Evolutionary conservation across 64 coral and sea anemone genomes (phyloP), one percentile per base, ranked within the genome.

Genomic region (Porites lutea): DNA sequence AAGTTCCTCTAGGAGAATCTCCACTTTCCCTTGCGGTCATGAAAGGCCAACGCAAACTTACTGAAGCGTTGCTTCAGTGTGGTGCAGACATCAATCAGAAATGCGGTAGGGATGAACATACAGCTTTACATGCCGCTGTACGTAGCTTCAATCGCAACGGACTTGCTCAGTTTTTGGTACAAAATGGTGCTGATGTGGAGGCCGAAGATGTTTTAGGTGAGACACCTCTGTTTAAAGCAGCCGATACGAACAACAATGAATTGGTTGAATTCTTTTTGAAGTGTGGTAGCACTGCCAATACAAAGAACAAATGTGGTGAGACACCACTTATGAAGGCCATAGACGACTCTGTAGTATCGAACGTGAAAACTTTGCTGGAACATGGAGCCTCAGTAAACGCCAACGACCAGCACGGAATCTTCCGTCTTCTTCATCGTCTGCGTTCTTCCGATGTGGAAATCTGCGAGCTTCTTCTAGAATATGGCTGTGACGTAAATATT

Each of bases 361-460:
- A 37, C 13, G 49, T 52, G 19, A 47, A 20, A 77, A 0, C 16
- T 52, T 52, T 77, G 15, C 19, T 48, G 18, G 79, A 83, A 63
- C 79, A 83, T 64, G 79, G 62, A 1, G 45, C 22, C 57, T 48
- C 23, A 46, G 57, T 83, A 2, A 83, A 82, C 82, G 11, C 45
- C 79, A 14, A 8, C 62, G 92, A 93, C 64, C 4, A n/a, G 8
- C 8, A 62, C 4, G 23, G 50, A 3, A 88, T 37, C 76, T 72
- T 57, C 50, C 86, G 75, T 53, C 77, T 93, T 15, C 92, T 89
- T 73, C 44, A 14, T 75, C 11, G 76, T 64, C 50, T 54, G 47
- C 4, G 27, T 37, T 37, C 10, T 10, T 54, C 83, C 60, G 45
- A 58, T 64, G 45, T 82, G 5, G n/a, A 82, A 53, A 52, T 93